A percentile compares a stretch with the other conserved stretches of the same genome.
These are phyloP conservation scores for Terrapene triunguis DNA, from an alignment of 2,113 vertebrate genomes.

Conservation along the genomic window DNA sequence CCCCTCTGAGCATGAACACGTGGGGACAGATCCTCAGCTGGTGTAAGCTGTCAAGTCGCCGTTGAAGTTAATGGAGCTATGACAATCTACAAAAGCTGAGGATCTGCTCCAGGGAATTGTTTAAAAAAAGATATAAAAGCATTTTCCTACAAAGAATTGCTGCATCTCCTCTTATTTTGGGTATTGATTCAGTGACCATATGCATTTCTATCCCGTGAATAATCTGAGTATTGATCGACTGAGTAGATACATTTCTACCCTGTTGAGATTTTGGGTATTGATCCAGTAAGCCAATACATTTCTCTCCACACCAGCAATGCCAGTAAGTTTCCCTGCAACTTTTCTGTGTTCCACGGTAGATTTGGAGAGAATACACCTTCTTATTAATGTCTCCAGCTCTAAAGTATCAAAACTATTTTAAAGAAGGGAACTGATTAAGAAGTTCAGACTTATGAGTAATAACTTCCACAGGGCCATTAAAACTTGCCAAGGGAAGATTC, in stretches of 20 bases:
- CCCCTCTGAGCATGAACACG: slow-evolving; percentile 26
- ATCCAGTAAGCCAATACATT: background rate
- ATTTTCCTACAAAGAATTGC: background rate
- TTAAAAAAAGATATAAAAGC: background rate
- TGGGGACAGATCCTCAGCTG: background rate
- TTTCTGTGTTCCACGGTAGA: background rate
- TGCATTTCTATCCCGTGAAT: slow-evolving; percentile 15
- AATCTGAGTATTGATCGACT: slow-evolving; percentile 25
- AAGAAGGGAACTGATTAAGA: background rate
- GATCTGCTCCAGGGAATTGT: background rate
- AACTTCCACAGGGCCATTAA: slow-evolving; percentile 3
- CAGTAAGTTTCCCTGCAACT: slow-evolving; percentile 21
- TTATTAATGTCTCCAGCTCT: background rate
- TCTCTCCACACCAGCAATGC: background rate
- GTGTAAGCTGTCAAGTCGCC: background rate
- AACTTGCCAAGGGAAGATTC: background rate
- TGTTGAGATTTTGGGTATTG: background rate
- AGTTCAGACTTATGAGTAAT: background rate
- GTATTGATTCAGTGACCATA: background rate
- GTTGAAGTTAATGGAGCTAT: background rate
- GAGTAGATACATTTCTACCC: slow-evolving; percentile 30
- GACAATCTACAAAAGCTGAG: background rate
- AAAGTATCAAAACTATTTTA: background rate
- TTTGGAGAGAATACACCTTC: background rate
- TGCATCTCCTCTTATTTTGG: background rate